Evolutionary conservation across 2,797 vertebrate genomes (phyloP).

Genomic region (Neosilurus hyrtlii): DNA sequence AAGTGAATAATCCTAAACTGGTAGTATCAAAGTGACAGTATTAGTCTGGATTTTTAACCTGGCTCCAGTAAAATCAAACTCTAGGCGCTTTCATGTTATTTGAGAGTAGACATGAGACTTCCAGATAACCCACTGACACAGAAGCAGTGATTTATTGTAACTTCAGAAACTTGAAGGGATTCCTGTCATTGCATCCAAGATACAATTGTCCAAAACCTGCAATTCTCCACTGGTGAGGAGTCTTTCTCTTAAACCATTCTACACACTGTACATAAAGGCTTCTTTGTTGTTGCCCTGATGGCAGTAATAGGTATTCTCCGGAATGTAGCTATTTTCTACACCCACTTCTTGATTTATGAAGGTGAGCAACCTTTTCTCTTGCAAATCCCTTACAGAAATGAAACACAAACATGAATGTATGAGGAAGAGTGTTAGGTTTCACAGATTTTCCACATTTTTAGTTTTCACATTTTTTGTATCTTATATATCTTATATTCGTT

Average conservation of each 20-base stretch:
- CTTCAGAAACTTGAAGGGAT: slow-evolving; percentile 14
- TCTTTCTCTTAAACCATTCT: slow-evolving; percentile 7
- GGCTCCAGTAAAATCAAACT: background rate
- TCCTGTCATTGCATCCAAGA: background rate
- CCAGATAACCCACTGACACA: slow-evolving; percentile 1
- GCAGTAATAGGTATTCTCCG: slow-evolving; percentile 26
- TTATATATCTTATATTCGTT: too few relatives aligned
- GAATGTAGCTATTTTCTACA: slow-evolving; percentile 12
- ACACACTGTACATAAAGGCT: slow-evolving; percentile 27
- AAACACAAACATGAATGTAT: background rate
- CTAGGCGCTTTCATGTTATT: background rate
- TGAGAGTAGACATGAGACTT: background rate
- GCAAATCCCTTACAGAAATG: background rate
- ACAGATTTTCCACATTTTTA: background rate
- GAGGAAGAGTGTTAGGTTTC: background rate
- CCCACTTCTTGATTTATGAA: slow-evolving; percentile 23
- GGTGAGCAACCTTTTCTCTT: background rate
- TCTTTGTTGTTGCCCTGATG: slow-evolving; percentile 15
- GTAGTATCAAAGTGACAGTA: background rate
- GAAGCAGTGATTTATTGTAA: background rate
- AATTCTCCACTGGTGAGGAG: slow-evolving; percentile 1
- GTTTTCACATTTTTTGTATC: too few relatives aligned
- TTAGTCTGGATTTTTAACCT: background rate
- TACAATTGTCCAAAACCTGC: background rate
- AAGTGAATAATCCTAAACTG: background rate